Percentiles rank a stretch among this genome's conserved stretches.
phyloP scores from a whole-genome alignment of 1,140 invertebrate species.

The Euglossa dilemma region DNA sequence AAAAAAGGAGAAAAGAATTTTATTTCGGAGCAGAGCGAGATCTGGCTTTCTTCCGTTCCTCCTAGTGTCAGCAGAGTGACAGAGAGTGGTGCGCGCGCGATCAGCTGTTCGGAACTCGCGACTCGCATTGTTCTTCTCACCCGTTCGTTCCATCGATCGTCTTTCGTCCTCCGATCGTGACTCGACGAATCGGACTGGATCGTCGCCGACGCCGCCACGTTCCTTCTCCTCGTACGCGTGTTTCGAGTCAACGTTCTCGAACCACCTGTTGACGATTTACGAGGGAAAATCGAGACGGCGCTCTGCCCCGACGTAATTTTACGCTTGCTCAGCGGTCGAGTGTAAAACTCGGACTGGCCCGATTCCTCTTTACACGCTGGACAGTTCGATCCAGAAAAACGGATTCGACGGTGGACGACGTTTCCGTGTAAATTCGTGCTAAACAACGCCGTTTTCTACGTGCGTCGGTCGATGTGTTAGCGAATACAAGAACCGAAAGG shows the following conservation, averaged over 20 bases:
- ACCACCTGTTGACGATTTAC: slow-evolving; percentile 79
- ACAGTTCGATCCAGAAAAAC: neutral
- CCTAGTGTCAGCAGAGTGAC: neutral
- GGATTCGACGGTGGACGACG: neutral
- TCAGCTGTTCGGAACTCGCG: slow-evolving; percentile 62
- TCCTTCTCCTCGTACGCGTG: slow-evolving; percentile 23
- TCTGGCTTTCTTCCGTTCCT: neutral
- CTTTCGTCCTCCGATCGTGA: too few species aligned
- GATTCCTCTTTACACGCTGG: neutral
- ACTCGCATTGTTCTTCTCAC: neutral
- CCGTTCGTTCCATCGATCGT: neutral
- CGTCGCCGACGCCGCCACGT: too few species aligned
- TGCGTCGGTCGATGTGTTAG: neutral
- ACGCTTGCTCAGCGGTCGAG: neutral
- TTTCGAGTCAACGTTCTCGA: slow-evolving; percentile 54
- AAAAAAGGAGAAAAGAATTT: neutral
- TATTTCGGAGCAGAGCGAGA: neutral
- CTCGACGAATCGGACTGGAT: neutral
- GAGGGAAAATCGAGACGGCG: slow-evolving; percentile 71
- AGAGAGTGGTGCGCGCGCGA: slow-evolving; percentile 16
- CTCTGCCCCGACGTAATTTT: neutral
- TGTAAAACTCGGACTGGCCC: neutral
- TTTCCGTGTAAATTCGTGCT: neutral
- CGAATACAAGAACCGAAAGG: neutral
- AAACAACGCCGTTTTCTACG: neutral